Percentiles rank a stretch among this genome's conserved stretches.
phyloP scores from a whole-genome alignment of 2,888 invertebrate species.

The Lydus trimaculatus region DNA sequence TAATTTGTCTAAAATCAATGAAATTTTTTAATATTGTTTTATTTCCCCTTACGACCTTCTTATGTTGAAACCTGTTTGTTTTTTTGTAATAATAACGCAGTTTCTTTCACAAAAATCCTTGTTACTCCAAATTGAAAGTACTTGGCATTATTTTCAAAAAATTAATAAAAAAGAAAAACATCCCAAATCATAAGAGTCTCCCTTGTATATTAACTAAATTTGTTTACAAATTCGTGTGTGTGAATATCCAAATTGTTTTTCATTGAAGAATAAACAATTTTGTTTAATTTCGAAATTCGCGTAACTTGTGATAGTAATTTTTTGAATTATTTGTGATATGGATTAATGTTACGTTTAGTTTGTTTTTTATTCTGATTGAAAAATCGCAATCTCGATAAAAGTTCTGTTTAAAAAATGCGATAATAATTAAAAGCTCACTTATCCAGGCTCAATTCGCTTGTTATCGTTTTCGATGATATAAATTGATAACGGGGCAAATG shows the following conservation, averaged over 20 bases:
- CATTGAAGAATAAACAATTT: neutral
- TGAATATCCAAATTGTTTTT: neutral
- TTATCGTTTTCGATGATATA: conserved; percentile 23
- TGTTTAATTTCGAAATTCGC: neutral
- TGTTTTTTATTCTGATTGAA: neutral
- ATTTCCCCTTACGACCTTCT: neutral
- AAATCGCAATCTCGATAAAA: neutral
- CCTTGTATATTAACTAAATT: neutral
- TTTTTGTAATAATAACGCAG: neutral
- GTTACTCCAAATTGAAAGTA: neutral
- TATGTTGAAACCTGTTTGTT: neutral
- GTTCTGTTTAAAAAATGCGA: neutral
- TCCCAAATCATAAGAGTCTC: neutral
- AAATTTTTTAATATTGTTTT: neutral
- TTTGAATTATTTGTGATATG: no score
- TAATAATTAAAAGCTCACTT: neutral
- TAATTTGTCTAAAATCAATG: neutral
- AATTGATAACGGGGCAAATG: conserved; percentile 39
- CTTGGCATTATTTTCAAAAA: neutral
- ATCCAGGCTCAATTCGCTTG: conserved; percentile 21
- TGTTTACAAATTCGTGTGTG: neutral
- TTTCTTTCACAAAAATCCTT: neutral
- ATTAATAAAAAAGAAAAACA: neutral
- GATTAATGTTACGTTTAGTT: no score
- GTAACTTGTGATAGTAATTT: neutral